phyloP scores from a whole-genome alignment of 2,888 invertebrate genomes.

The Lasiommata megera region DNA sequence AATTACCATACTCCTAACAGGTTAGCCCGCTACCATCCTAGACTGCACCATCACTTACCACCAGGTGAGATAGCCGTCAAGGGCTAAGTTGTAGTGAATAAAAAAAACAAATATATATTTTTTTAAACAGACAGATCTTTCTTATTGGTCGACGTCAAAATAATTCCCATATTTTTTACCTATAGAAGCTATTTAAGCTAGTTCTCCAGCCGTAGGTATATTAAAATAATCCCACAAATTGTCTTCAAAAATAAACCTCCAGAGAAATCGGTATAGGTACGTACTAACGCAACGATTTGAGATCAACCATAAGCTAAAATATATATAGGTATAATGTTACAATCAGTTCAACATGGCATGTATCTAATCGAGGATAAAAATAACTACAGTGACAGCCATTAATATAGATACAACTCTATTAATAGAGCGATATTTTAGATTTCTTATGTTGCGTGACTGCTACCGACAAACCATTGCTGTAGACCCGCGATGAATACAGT shows the following conservation, averaged over 20 bases:
- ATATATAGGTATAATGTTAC: not conserved
- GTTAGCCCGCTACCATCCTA: too few relatives aligned
- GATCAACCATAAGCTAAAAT: not conserved
- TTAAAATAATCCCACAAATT: not conserved
- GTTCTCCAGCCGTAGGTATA: too few relatives aligned
- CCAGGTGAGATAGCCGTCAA: too few relatives aligned
- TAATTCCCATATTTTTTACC: too few relatives aligned
- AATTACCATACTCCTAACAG: too few relatives aligned
- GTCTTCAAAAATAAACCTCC: not conserved
- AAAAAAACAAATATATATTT: too few relatives aligned
- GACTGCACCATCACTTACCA: too few relatives aligned
- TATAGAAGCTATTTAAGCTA: too few relatives aligned
- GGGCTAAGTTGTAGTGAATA: too few relatives aligned
- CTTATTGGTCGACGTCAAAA: too few relatives aligned
- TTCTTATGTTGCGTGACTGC: slow-evolving; percentile 24
- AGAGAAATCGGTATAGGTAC: not conserved
- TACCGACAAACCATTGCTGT: slow-evolving; percentile 18
- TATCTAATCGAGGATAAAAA: not conserved
- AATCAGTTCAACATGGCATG: not conserved
- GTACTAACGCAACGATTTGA: not conserved
- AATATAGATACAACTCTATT: slow-evolving; percentile 18
- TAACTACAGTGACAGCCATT: not conserved
- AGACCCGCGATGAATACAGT: slow-evolving; percentile 6
- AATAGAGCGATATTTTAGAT: slow-evolving; percentile 21
- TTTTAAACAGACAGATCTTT: too few relatives aligned